Evolutionary conservation across 2,797 vertebrate species (phyloP).

Genomic region (Brachyalestes nurse): DNA sequence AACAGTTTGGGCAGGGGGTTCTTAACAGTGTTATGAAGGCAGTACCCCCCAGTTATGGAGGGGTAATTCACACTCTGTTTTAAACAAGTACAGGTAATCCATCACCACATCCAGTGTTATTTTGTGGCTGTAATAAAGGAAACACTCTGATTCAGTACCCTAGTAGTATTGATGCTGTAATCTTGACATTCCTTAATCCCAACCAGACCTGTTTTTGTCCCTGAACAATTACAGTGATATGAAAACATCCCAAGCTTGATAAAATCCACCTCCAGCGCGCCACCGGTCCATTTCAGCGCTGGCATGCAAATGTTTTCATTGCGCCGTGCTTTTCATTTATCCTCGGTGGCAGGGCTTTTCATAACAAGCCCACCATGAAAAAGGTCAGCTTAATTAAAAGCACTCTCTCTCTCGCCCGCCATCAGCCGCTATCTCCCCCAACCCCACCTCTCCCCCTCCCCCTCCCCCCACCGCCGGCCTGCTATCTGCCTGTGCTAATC

Average conservation of each 20-base stretch:
- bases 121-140: not conserved
- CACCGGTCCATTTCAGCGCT: constrained; percentile 1
- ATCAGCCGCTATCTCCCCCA: not conserved
- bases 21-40: no score
- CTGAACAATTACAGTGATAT: constrained; percentile 16
- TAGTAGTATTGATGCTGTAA: constrained; percentile 9
- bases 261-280: constrained; percentile 2
- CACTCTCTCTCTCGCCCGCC: constrained; percentile 26
- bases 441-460: not conserved
- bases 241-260: constrained; percentile 11
- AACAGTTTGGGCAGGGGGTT: no score
- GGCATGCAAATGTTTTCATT: constrained; percentile 43
- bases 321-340: constrained; percentile 47
- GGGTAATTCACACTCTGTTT: no score
- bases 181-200: constrained; percentile 26
- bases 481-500: constrained; percentile 61
- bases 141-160: not conserved
- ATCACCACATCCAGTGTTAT: not conserved
- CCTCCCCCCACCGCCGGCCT: constrained; percentile 45
- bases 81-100: no score
- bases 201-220: not conserved
- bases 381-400: constrained; percentile 66
- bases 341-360: constrained; percentile 41
- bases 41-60: no score
- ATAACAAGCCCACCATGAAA: constrained; percentile 53